Evolutionary conservation across 2,888 invertebrate genomes (phyloP), one percentile per base, ranked within the genome.

Genomic region (Carterocephalus palaemon): DNA sequence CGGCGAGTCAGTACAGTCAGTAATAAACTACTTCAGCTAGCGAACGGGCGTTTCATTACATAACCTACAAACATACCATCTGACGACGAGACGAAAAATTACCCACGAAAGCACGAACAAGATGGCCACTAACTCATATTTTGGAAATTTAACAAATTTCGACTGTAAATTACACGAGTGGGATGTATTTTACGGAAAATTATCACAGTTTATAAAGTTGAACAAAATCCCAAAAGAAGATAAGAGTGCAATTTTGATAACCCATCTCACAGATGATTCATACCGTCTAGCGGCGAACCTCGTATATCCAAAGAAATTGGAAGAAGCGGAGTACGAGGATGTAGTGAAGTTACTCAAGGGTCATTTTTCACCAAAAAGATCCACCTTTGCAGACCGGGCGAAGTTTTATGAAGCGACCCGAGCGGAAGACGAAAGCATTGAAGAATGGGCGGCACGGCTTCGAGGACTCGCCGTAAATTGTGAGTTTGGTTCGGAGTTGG

Each of bases 401-500:
- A 54, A 49, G 9, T 57, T 59, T 29, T 56, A 56, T 36, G 51
- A 42, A 17, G 54, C 56, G 8, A 45, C 13, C 0, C 46, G 40
- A 26, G 12, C 19, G 1, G 36, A 20, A 20, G 45, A 36, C n/a
- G 49, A 57, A 37, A 49, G 37, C 9, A 8, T 56, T 10, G 51
- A 51, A 20, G 49, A 53, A 3, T 59, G 53, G 53, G 52, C 49
- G 19, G 57, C 47, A 4, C 38, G 54, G 2, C 17, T 52, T n/a
- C 33, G 54, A 20, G 52, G 54, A 5, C 48, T 54, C 6, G 50
- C 54, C 1, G 40, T 43, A 1, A 39, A 47, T 26, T 52, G 52
- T 26, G 52, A 48, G 10, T 52, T 52, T 26, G 48, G 47, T n/a
- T 7, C 17, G 5, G 40, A 12, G 5, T 12, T 52, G 23, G 49